Base-by-base conservation (phyloP, 2,888 invertebrate species). In the Pollenia amentaria region DNA sequence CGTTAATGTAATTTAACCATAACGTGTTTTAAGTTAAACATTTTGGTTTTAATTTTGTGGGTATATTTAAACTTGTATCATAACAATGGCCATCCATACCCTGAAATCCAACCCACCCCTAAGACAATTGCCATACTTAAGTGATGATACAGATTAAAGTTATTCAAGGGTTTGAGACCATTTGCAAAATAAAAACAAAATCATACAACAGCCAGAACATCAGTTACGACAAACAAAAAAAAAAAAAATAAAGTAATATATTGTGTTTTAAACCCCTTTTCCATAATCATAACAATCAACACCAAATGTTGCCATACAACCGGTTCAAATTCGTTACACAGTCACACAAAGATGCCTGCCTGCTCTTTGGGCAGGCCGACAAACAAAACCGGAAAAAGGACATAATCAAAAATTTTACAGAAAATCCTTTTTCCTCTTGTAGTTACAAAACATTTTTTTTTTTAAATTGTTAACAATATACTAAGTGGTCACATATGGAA, bases 331-430 rank as follows among this genome's bases (percentile, higher is more conserved):
- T 38, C n/a, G 21, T 10, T 48, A 75, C 57, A 65, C 9, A 18
- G 3, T 6, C 29, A 14, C 18, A 67, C 16, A 46, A 64, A 46
- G n/a, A 21, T n/a, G n/a, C n/a, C n/a, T n/a, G n/a, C n/a, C n/a
- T n/a, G n/a, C n/a, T n/a, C n/a, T n/a, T n/a, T n/a, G 44, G 3
- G 2, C 29, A 51, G 69, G n/a, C 38, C 75, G 51, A 29, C 48
- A 11, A 60, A 72, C 29, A 69, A 78, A 81, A 80, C 73, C 79
- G 76, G 67, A 84, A 84, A 77, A 70, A 77, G 70, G 76, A 86
- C 76, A 80, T 83, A 84, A 81, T 84, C 80, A 87, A 81, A 86
- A 81, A 77, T 77, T 73, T n/a, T 57, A 65, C 84, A 83, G 60
- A 60, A 85, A 64, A 57, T 67, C 57, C 29, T 46, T 85, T 73